phyloP scores from a whole-genome alignment of 2,113 vertebrate genomes.

The Percopsis transmontana region DNA sequence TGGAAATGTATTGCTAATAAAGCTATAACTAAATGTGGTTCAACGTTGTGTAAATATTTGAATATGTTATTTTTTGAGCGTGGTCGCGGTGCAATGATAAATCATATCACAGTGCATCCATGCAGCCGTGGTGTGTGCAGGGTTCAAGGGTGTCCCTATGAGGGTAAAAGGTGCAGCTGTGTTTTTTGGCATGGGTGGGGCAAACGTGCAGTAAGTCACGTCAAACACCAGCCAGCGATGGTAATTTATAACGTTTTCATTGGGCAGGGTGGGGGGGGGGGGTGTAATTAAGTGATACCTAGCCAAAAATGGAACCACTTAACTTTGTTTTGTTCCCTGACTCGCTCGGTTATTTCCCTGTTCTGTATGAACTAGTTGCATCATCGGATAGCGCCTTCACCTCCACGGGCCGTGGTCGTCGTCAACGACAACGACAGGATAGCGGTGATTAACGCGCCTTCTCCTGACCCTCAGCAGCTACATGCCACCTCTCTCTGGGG shows the following conservation, averaged over 20 bases:
- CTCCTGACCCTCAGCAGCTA: conserved; percentile 65
- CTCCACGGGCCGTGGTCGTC: conserved; percentile 70
- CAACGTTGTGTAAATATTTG: too few species aligned
- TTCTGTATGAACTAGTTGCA: conserved; percentile 56
- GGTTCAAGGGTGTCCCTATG: conserved; percentile 18
- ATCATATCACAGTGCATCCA: neutral
- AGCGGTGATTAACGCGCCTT: conserved; percentile 78
- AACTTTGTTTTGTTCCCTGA: conserved; percentile 25
- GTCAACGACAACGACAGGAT: conserved; percentile 63
- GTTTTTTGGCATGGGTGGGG: conserved; percentile 49
- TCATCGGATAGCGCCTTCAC: conserved; percentile 57
- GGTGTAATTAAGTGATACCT: conserved; percentile 60
- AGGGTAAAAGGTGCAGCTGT: conserved; percentile 40
- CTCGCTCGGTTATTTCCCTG: conserved; percentile 15
- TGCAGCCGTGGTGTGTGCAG: conserved; percentile 20
- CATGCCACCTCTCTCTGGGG: conserved; percentile 23
- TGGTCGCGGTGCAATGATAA: neutral
- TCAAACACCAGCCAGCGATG: conserved; percentile 45
- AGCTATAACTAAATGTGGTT: too few species aligned
- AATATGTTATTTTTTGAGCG: neutral
- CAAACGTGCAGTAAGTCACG: conserved; percentile 42
- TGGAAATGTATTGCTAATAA: neutral
- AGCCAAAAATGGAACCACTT: conserved; percentile 44
- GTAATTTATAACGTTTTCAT: conserved; percentile 58
- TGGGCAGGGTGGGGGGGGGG: conserved; percentile 32